These are phyloP conservation scores for Hyaena hyaena DNA, from an alignment of 2,113 vertebrate species.

Conservation along the genomic window DNA sequence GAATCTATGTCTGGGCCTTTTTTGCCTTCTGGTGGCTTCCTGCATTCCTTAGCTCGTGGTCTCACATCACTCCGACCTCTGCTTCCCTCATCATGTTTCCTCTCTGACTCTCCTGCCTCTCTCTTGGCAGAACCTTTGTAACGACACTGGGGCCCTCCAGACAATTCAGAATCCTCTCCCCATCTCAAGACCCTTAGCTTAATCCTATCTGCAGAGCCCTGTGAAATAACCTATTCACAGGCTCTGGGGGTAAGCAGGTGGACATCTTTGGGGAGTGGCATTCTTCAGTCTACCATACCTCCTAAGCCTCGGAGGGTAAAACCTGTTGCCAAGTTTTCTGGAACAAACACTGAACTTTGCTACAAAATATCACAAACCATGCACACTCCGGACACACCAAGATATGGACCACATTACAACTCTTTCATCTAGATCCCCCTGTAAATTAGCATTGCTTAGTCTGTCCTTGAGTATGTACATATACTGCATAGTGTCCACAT, in stretches of 20 bases:
- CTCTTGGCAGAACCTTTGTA: not conserved
- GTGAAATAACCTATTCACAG: not conserved
- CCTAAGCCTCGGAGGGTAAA: not conserved
- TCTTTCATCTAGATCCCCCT: not conserved
- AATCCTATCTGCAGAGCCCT: not conserved
- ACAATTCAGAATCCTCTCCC: not conserved
- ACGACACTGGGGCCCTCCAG: not conserved
- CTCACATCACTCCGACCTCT: not conserved
- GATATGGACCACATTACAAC: not conserved
- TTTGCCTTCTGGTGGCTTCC: not conserved
- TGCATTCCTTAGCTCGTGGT: not conserved
- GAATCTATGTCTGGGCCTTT: not conserved
- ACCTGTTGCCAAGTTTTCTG: conserved; percentile 26
- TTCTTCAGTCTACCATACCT: not conserved
- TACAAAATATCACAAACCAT: not conserved
- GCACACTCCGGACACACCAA: not conserved
- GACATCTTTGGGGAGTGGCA: not conserved
- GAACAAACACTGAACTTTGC: conserved; percentile 33
- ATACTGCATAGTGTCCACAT: not conserved
- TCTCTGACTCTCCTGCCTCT: not conserved
- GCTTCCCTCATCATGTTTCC: not conserved
- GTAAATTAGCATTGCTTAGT: not conserved
- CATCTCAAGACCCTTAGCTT: conserved; percentile 1
- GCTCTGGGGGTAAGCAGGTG: not conserved
- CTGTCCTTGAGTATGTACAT: not conserved